Evolutionary conservation across 2,888 invertebrate genomes (phyloP), one percentile per base, ranked within the genome.

Genomic region (Oligia fasciuncula): DNA sequence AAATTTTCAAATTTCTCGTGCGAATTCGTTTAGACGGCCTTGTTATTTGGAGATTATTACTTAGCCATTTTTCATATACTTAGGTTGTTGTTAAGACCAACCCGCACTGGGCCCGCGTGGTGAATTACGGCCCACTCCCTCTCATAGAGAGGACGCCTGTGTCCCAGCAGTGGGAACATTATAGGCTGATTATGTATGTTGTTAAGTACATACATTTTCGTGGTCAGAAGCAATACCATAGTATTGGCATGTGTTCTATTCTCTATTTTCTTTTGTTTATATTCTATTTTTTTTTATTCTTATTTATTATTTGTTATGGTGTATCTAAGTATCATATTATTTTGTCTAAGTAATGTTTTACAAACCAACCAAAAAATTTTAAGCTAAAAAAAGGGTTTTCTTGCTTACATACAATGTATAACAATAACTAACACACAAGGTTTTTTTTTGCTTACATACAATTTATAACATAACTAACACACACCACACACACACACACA

Each of bases 1-100:
- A 51, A 78, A 78, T 82, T 73, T 65, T 75, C 62, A 65, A 63
- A 73, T 82, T 82, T 84, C 84, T 71, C 29, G 68, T 49, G 69
- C 76, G 29, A 76, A 76, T 73, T 62, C 23, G 46, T 46, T 69
- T 11, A 1, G 17, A 65, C 1, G 60, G 43, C 84, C 75, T 80
- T 83, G 75, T 76, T 40, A 84, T 80, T 66, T 43, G 14, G 46
- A 69, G 63, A 84, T 84, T 75, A 80, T 49, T 13, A 35, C 14
- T 40, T 71, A 29, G 54, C 11, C 8, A 65, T 65, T 65, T 65
- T 65, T 65, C 23, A 23, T 40, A 23, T 5, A 35, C 35, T 2
- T 40, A 2, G 23, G 23, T 11, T 40, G 19, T 23, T 65, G 23
- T 40, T 23, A 23, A 40, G 65, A 13, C 49, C 46, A 11, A 46